Conservation (phyloP, 2,113 vertebrate species). For the Phalacrocorax aristotelis region DNA sequence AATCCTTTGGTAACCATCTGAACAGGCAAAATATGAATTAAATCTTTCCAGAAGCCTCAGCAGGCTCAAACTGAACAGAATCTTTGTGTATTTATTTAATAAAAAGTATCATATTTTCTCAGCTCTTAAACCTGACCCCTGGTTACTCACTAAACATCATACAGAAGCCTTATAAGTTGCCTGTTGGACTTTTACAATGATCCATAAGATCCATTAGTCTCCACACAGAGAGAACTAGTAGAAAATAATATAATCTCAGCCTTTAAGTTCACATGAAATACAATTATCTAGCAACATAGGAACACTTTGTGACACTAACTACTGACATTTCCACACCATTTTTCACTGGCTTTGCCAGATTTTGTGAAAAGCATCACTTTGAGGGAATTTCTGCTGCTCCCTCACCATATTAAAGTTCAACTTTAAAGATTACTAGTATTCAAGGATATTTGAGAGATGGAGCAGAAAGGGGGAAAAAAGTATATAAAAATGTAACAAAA, state of each 20-base stretch:
- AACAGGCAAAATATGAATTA: background rate
- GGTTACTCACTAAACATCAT: background rate
- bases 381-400: background rate
- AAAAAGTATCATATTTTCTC: background rate
- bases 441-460: background rate
- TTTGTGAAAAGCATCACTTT: background rate
- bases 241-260: background rate
- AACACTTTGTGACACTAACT: background rate
- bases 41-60: background rate
- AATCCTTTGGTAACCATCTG: background rate
- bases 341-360: background rate
- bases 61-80: background rate
- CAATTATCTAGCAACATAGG: background rate
- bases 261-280: background rate
- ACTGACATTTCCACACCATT: background rate
- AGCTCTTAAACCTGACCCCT: background rate
- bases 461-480: fast-evolving
- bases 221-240: background rate
- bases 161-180: background rate
- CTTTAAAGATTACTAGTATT: background rate
- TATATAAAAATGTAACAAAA: background rate
- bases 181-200: background rate
- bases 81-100: background rate
- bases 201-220: background rate
- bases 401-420: background rate